Conservation (phyloP, 2,888 invertebrate species). For the Amitus sp. region DNA sequence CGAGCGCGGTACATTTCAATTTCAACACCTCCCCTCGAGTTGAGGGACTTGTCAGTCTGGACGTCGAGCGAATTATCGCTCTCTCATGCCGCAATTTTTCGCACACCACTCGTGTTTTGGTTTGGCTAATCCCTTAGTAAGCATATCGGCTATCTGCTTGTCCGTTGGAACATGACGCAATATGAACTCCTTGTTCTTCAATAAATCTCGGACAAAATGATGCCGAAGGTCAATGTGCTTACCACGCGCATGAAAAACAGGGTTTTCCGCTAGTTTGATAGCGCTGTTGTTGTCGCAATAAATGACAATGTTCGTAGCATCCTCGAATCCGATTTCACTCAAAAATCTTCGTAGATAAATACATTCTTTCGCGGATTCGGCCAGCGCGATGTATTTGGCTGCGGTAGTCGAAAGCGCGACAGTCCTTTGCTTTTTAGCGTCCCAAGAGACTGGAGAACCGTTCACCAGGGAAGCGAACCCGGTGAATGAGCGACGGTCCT, state of each 20-base stretch:
- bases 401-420: constrained; percentile 40
- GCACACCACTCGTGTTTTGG: constrained; percentile 1
- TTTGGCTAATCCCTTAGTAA: constrained; percentile 17
- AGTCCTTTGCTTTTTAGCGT: constrained; percentile 35
- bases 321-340: constrained; percentile 23
- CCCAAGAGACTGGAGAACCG: constrained; percentile 35
- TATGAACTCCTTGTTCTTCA: constrained; percentile 3
- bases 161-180: constrained; percentile 15
- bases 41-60: not conserved
- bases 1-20: not conserved
- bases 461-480: constrained; percentile 35
- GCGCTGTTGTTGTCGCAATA: constrained; percentile 32
- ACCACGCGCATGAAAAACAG: constrained; percentile 13
- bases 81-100: not conserved
- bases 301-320: constrained; percentile 11
- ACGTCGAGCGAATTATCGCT: too few relatives aligned
- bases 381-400: constrained; percentile 37
- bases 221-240: constrained; percentile 28
- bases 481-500: constrained; percentile 41
- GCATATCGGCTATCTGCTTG: constrained; percentile 20
- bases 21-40: constrained; percentile 7
- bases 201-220: constrained; percentile 20
- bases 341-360: constrained; percentile 19
- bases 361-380: constrained; percentile 30
- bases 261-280: constrained; percentile 16